These are phyloP conservation scores for Xiphorhynchus elegans DNA, from an alignment of 2,113 vertebrate genomes.

Conservation along the genomic window DNA sequence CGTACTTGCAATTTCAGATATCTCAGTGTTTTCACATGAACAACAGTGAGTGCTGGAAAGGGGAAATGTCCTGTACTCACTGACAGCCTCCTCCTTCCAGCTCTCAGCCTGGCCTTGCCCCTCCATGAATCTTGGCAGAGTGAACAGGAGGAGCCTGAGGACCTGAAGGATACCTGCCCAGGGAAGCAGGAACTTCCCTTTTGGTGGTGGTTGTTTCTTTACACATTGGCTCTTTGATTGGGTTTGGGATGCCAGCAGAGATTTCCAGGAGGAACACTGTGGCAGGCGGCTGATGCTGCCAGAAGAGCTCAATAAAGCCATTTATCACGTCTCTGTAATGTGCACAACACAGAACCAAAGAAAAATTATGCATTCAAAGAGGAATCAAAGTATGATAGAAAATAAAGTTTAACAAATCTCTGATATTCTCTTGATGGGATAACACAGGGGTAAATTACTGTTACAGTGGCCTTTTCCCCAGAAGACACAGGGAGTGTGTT, in stretches of 20 bases:
- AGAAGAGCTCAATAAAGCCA: neutral
- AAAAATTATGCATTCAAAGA: neutral
- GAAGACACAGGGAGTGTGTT: neutral
- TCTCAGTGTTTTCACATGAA: neutral
- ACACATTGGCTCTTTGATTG: neutral
- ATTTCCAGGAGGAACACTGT: neutral
- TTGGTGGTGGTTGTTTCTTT: neutral
- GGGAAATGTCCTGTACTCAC: neutral
- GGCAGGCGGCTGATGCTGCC: neutral
- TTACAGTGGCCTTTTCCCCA: neutral
- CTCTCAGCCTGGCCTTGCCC: neutral
- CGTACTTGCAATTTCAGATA: neutral
- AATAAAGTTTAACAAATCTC: neutral
- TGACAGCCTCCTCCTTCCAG: neutral
- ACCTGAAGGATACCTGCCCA: rapidly evolving
- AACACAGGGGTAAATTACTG: neutral
- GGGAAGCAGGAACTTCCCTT: neutral
- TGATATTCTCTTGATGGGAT: neutral
- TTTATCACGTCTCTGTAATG: neutral
- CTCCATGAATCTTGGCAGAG: neutral
- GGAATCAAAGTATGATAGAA: neutral
- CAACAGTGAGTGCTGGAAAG: neutral
- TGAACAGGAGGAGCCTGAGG: neutral
- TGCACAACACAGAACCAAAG: neutral
- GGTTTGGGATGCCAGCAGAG: rapidly evolving